Evolutionary conservation across 2,113 vertebrate species (phyloP), one percentile per base, ranked within the genome.

Genomic region (Herpailurus yagouaroundi): DNA sequence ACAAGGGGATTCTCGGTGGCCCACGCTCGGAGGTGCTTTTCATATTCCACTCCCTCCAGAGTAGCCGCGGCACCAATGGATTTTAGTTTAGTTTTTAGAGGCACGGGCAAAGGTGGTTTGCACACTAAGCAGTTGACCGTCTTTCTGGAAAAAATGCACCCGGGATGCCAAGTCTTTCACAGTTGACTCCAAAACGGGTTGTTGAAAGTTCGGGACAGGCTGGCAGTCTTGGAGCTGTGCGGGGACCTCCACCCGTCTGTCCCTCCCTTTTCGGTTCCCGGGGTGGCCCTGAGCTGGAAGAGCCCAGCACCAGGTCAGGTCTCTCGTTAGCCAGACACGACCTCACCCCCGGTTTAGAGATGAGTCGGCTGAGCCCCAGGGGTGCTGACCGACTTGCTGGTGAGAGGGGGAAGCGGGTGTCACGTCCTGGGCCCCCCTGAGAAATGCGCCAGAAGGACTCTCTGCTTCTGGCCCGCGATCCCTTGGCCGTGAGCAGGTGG

Each of bases 111-210:
- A 57, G 13, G 41, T 76, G 15, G 8, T 33, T 50, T 41, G 33
- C 29, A 84, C 88, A 52, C 12, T 38, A 90, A 79, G 2, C 4
- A 1, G 0, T 29, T 41, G 23, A 45, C 36, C 36, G 1, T 86
- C 80, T 79, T 96, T 83, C 91, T 50, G 89, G 82, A 64, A 85
- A 93, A 71, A 76, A 41, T 14, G 13, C 18, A 66, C 38, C 64
- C 7, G 33, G 55, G 57, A 74, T 1, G 25, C 55, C 31, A 77
- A 1, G 7, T 45, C 84, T 89, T 66, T 29, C 23, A 31, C 74
- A 19, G 1, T 76, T 25, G 12, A 1, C 83, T 86, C 7, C 45
- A 85, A 64, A 73, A 38, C 9, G 41, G 82, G 57, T 41, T 64
- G 50, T 57, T 80, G 4, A 27, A 63, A 16, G 45, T n/a, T 92